Conservation (phyloP, 2,797 vertebrate genomes). For the Amniataba percoides region DNA sequence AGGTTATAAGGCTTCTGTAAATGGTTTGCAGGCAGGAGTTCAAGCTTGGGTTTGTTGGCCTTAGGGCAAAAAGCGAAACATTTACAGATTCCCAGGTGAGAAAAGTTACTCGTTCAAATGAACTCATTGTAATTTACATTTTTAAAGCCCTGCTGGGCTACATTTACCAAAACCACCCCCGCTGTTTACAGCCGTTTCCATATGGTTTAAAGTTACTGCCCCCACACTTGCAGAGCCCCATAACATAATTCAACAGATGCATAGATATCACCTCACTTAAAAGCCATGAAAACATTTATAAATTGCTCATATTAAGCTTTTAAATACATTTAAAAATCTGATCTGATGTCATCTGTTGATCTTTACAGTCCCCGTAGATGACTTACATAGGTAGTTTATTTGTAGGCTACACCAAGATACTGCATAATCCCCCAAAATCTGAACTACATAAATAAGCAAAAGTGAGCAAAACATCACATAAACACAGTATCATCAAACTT, state of each 20-base stretch:
- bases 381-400: background rate
- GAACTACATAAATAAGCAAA: background rate
- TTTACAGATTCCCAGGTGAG: slow-evolving; percentile 60
- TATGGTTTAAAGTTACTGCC: slow-evolving; percentile 53
- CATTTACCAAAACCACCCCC: slow-evolving; percentile 48
- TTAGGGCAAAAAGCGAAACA: slow-evolving; percentile 20
- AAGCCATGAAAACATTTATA: slow-evolving; percentile 12
- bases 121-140: slow-evolving; percentile 61
- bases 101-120: slow-evolving; percentile 56
- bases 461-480: background rate
- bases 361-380: background rate
- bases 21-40: slow-evolving; percentile 36
- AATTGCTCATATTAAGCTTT: slow-evolving; percentile 29
- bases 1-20: slow-evolving; percentile 28
- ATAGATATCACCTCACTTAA: background rate
- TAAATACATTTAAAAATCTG: background rate
- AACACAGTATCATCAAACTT: background rate
- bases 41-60: background rate
- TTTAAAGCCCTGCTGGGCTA: slow-evolving; percentile 54
- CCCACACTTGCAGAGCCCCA: slow-evolving; percentile 28
- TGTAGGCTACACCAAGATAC: background rate
- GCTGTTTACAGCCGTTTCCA: slow-evolving; percentile 68
- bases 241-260: slow-evolving; percentile 16
- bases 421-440: slow-evolving; percentile 2
- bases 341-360: background rate